Conservation (phyloP, 2,797 vertebrate species). For the Neosalanx taihuensis region DNA sequence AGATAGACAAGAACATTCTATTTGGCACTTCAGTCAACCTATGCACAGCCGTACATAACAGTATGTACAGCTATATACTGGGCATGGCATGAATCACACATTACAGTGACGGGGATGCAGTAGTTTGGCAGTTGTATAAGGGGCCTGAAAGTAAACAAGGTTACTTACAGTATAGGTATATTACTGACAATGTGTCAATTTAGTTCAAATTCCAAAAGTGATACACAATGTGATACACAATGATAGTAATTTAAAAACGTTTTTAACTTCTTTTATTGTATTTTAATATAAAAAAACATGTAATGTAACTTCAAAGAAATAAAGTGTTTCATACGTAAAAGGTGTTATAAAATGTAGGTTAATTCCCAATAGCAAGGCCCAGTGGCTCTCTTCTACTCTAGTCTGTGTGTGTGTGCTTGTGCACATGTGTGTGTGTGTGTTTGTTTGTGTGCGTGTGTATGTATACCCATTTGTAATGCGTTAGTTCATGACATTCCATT, state of each 20-base stretch:
- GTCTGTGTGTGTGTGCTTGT: slow-evolving; percentile 16
- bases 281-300: background rate
- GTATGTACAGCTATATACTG: background rate
- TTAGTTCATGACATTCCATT: slow-evolving; percentile 4
- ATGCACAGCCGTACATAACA: background rate
- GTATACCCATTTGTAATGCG: slow-evolving; percentile 11
- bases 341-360: background rate
- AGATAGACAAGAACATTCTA: slow-evolving; percentile 22
- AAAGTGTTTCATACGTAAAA: background rate
- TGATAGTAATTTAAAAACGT: background rate
- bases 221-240: no score
- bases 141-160: background rate
- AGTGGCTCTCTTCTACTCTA: background rate
- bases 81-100: background rate
- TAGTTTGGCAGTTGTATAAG: slow-evolving; percentile 26
- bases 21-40: slow-evolving; percentile 45
- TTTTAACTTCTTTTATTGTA: background rate
- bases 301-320: background rate
- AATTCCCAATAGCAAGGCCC: background rate
- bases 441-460: slow-evolving; percentile 6
- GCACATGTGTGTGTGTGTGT: background rate
- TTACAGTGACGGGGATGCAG: background rate
- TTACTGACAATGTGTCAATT: no score
- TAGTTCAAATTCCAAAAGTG: no score
- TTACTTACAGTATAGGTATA: background rate